Base-by-base conservation (phyloP, 1,140 invertebrate species). In the Drosophila gunungcola region DNA sequence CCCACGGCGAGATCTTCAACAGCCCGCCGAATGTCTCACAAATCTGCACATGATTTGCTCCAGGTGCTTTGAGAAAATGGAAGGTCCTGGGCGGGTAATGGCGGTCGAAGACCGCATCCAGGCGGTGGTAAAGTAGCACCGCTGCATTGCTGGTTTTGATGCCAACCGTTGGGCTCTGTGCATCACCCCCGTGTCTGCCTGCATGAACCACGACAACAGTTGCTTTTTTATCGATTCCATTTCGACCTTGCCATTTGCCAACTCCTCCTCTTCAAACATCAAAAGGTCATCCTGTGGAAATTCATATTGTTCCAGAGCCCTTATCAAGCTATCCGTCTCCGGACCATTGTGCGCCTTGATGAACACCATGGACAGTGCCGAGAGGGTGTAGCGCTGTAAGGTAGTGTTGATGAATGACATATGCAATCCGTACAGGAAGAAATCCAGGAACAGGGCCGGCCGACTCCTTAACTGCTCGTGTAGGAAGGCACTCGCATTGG, bases 11-110 rank as follows among this genome's bases (percentile, higher is more conserved):
- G 6, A 65, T 49, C 41, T 89, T 80, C 0, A 92, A 51, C 1
- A 91, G 42, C 27, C 62, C 72, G 0, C 84, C 88, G 1, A 91
- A n/a, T 1, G 75, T 73, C 32, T 90, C 90, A 12, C 73, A 76
- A n/a, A 89, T 36, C 34, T 80, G 77, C 9, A 77, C 13, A 12
- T 91, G 74, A 0, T 21, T 36, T 3, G 51, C 48, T 11, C 42
- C 55, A 1, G 80, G 80, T 0, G 58, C n/a, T 2, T 65, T 12
- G 32, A 74, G 13, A n/a, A 90, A 91, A 57, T 42, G 82, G 13
- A 60, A 82, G 0, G 16, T 63, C 32, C 53, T 76, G 0, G 21
- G 0, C 1, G 78, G 48, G 57, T 74, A 90, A n/a, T 69, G 6
- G 48, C 4, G 34, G 1, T 55, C 62, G 13, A 91, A 90, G 4